Base-by-base conservation (phyloP, 1,140 invertebrate genomes). In the Panagrolaimus sp. region DNA sequence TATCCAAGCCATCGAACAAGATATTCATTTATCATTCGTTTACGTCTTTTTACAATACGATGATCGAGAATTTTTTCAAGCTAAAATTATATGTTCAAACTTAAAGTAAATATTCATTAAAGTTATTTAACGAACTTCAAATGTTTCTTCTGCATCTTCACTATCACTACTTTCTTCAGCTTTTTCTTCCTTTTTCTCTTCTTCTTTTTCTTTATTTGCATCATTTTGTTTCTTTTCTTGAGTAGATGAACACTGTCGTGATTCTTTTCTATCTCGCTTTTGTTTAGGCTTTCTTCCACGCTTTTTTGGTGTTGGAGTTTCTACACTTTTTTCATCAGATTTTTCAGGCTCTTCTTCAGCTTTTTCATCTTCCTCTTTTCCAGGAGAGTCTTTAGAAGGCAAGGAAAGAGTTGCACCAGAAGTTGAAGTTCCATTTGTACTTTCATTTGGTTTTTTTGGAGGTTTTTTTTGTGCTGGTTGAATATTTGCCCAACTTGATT, bases 1-100 rank as follows among this genome's bases (percentile, higher is more conserved):
- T 16, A 57, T 13, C 51, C 51, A 1, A 57, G n/a, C 51, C 51
- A 57, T 57, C 51, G 51, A 25, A 57, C 51, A 25, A 25, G 20
- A 13, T 57, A 57, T 57, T 57, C 51, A 20, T 25, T 57, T 11
- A 57, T 16, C 5, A 25, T 11, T 16, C 27, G 20, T 4, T 27
- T 20, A 4, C 2, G 9, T 27, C 20, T 57, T 57, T 8, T 13
- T 27, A 25, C 27, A 16, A 25, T 11, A 25, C 51, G 51, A 16
- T 57, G 51, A 3, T 20, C 16, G 1, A 13, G 1, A 27, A 57
- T 57, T 20, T n/a, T 9, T 23, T 57, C 51, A 20, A 57, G 51
- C 51, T 57, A 16, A 57, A 57, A 57, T 11, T 2, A 0, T 13
- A 8, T 25, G 9, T 9, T 51, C 2, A 57, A 20, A 1, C 2